Percentiles rank a stretch among this genome's conserved stretches.
These are phyloP conservation scores for Sandelia bainsii DNA, from an alignment of 2,797 vertebrate genomes.

Conservation along the genomic window DNA sequence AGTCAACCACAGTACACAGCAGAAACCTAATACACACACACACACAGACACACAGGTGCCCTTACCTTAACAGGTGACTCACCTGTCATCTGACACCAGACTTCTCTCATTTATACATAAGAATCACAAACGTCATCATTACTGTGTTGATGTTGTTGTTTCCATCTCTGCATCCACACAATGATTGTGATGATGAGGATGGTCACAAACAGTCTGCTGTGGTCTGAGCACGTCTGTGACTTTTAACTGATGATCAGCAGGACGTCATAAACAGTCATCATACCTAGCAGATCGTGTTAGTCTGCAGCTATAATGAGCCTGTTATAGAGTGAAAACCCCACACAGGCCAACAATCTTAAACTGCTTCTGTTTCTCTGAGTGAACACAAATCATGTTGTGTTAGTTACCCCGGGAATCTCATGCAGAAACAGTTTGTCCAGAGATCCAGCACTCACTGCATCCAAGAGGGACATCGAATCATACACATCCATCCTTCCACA, in stretches of 20 bases:
- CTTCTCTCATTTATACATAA: not conserved
- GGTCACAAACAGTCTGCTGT: constrained; percentile 2
- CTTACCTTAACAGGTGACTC: too few relatives aligned
- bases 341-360: too few relatives aligned
- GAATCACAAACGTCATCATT: not conserved
- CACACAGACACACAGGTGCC: not conserved
- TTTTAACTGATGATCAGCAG: constrained; percentile 4
- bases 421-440: too few relatives aligned
- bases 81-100: not conserved
- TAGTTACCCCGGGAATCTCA: too few relatives aligned
- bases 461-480: too few relatives aligned
- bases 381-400: too few relatives aligned
- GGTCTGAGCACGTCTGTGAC: not conserved
- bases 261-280: constrained; percentile 25
- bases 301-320: not conserved
- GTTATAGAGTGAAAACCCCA: not conserved
- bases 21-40: not conserved
- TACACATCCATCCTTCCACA: too few relatives aligned
- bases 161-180: not conserved
- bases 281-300: not conserved
- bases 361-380: too few relatives aligned
- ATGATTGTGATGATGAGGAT: not conserved
- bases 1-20: not conserved
- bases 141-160: not conserved
- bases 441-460: too few relatives aligned